A percentile compares a stretch with the other conserved stretches of the same genome.
Conservation (phyloP, 2,888 invertebrate genomes). For the Gastracanthus pulcherrimus region DNA sequence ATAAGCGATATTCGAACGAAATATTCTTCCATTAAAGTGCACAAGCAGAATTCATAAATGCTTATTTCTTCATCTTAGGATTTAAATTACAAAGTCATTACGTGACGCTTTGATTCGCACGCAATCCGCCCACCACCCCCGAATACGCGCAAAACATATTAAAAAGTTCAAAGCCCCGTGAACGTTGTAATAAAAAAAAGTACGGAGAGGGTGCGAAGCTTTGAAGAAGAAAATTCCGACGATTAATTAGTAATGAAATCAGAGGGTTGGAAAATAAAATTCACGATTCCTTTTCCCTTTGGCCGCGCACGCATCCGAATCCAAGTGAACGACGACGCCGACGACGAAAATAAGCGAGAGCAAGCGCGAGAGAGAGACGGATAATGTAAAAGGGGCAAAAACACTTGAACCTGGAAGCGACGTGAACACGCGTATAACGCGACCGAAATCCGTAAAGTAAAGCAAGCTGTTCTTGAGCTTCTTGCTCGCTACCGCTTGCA, state of each 20-base stretch:
- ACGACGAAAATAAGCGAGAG: neutral
- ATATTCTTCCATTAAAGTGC: no score
- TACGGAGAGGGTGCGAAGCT: neutral
- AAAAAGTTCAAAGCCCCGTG: constrained; percentile 45
- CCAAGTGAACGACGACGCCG: neutral
- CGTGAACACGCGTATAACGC: constrained; percentile 34
- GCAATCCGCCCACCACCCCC: neutral
- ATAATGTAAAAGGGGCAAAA: neutral
- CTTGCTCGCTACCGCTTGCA: constrained; percentile 8
- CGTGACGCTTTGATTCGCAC: neutral
- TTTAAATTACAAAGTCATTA: neutral
- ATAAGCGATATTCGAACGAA: no score
- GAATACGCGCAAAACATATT: constrained; percentile 42
- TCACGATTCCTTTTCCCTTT: constrained; percentile 17
- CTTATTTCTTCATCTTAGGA: neutral
- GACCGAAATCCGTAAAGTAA: constrained; percentile 50
- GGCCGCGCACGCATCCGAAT: constrained; percentile 6
- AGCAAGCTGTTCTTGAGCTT: constrained; percentile 53
- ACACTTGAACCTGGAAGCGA: constrained; percentile 30
- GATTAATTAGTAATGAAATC: constrained; percentile 55
- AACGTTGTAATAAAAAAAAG: constrained; percentile 33
- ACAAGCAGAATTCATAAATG: no score
- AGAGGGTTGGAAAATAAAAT: constrained; percentile 42
- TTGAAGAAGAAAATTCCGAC: constrained; percentile 39
- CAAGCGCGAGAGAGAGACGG: neutral